Percentiles rank a stretch among this genome's conserved stretches.
These are phyloP conservation scores for Tragulus kanchil DNA, from an alignment of 2,113 vertebrate genomes.

Conservation along the genomic window DNA sequence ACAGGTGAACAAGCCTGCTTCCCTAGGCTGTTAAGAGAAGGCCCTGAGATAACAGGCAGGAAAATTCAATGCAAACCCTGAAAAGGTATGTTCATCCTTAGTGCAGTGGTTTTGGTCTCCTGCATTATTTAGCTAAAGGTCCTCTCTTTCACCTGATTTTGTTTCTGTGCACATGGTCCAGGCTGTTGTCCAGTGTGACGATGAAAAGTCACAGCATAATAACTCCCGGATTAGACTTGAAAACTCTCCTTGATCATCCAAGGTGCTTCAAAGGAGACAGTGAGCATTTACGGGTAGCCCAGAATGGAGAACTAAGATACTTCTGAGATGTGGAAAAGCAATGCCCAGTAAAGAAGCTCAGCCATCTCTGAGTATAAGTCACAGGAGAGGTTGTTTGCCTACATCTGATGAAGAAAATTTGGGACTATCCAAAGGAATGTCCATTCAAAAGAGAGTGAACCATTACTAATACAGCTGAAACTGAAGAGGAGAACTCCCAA, in stretches of 20 bases:
- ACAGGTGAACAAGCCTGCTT: not conserved
- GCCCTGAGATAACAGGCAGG: not conserved
- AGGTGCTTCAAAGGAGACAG: not conserved
- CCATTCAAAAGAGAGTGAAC: not conserved
- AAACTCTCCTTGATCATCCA: slow-evolving; percentile 9
- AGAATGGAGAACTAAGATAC: not conserved
- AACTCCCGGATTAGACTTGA: not conserved
- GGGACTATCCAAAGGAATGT: not conserved
- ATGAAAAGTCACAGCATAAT: not conserved
- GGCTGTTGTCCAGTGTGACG: not conserved
- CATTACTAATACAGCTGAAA: slow-evolving; percentile 13
- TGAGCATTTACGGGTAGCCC: not conserved
- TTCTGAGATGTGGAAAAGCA: not conserved
- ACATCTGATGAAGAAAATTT: not conserved
- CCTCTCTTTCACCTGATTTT: slow-evolving; percentile 30
- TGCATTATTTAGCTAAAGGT: slow-evolving; percentile 7
- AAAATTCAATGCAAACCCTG: not conserved
- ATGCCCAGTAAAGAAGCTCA: not conserved
- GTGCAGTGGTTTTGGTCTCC: not conserved
- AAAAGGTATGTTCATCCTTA: not conserved
- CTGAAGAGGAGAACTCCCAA: not conserved
- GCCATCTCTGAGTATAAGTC: not conserved
- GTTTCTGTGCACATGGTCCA: not conserved
- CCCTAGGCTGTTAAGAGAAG: not conserved
- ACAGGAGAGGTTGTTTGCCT: not conserved